Base-by-base conservation (phyloP, 2,888 invertebrate genomes). In the Eupithecia centaureata region DNA sequence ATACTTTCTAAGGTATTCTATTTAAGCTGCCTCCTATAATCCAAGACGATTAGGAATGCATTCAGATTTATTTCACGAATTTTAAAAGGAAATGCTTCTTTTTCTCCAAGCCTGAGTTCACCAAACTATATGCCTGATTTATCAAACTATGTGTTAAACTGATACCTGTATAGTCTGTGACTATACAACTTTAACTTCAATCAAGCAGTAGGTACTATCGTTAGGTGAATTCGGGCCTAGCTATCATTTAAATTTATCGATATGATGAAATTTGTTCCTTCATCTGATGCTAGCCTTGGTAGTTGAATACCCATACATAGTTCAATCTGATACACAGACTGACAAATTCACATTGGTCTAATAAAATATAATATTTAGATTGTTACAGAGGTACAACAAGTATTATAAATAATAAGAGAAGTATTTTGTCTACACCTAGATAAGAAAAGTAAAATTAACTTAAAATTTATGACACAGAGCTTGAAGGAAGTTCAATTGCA, bases 21-120 rank as follows among this genome's bases (percentile, higher is more conserved):
- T 33, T 13, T 33, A 32, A 57, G 57, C 57, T 57, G 57, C 32
- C 32, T 32, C 32, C 22, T 32, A n/a, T n/a, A 27, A 52, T 27
- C 3, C 15, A 8, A 12, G 15, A n/a, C 1, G 4, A 30, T 32
- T 22, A 57, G 57, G 57, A 32, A 57, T 57, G 32, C 57, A 57
- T 57, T 57, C 18, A 30, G 54, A 56, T 28, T 57, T 30, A 30
- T 3, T 57, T n/a, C 22, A 52, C 3, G 52, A 27, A 25, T 18
- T 22, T 28, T 10, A n/a, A 28, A 56, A 56, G 27, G 32, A 8
- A 32, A 32, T 54, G 54, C n/a, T 56, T 27, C 25, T 52, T 52
- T 28, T n/a, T n/a, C 2, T 13, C 5, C 7, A 28, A n/a, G 5
- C 15, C 4, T 13, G 25, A 13, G 27, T 54, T 2, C 15, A 28